Conservation (phyloP, 2,888 invertebrate species). For the Meliscaeva auricollis region DNA sequence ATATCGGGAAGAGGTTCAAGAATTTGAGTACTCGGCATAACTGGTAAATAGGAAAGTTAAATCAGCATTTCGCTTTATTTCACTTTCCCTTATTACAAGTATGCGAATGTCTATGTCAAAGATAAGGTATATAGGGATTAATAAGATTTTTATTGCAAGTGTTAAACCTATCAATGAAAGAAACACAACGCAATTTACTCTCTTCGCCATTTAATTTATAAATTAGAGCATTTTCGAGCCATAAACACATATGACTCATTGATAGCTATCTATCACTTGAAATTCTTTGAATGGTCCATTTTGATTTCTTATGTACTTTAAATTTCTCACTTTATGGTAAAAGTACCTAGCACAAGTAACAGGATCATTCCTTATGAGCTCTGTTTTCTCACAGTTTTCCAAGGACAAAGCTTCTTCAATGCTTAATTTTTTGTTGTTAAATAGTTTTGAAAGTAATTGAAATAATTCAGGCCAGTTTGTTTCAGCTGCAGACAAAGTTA, state of each 20-base stretch:
- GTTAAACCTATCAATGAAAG: no score
- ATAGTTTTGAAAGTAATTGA: conserved; percentile 4
- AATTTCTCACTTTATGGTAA: no score
- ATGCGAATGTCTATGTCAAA: not conserved
- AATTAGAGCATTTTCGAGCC: no score
- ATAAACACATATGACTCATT: no score
- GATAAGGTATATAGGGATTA: conserved; percentile 65
- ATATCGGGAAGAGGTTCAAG: not conserved
- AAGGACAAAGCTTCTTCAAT: conserved; percentile 16
- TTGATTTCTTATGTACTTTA: no score
- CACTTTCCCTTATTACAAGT: not conserved
- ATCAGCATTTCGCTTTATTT: conserved; percentile 59
- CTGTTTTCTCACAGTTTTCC: conserved; percentile 47
- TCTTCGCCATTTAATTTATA: no score
- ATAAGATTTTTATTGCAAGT: conserved; percentile 36
- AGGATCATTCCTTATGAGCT: conserved; percentile 52
- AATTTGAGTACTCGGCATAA: not conserved
- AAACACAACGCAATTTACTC: no score
- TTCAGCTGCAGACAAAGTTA: conserved; percentile 25
- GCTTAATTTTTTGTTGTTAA: not conserved
- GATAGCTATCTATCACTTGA: no score
- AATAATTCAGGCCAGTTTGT: not conserved
- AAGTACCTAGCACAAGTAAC: no score
- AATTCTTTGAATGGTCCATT: no score
- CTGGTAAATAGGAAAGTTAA: no score